Conservation (phyloP, 2,797 vertebrate species). For the Astyanax mexicanus region DNA sequence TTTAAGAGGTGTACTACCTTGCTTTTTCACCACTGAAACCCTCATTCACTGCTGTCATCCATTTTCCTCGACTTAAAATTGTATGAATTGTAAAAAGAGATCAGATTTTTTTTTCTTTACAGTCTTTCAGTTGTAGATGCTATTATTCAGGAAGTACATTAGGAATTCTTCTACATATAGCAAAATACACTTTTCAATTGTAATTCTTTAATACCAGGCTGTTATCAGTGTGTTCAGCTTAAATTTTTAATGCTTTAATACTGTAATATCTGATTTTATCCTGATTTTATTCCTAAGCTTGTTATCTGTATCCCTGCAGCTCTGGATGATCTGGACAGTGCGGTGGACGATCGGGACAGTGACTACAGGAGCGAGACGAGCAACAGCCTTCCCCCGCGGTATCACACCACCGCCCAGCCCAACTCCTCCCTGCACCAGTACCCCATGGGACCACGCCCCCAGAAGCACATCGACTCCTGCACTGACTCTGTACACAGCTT, state of each 20-base stretch:
- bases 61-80: too few species aligned
- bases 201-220: too few species aligned
- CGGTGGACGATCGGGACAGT: conserved; percentile 94
- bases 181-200: too few species aligned
- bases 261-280: neutral
- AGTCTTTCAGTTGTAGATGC: too few species aligned
- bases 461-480: conserved; percentile 84
- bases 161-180: too few species aligned
- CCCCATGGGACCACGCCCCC: conserved; percentile 80
- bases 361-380: conserved; percentile 98
- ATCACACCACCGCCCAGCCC: conserved; percentile 91
- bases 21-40: too few species aligned
- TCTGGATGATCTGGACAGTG: conserved; percentile 94
- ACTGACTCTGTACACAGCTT: conserved; percentile 86
- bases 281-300: neutral
- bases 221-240: neutral
- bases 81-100: too few species aligned
- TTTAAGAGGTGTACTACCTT: too few species aligned
- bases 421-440: conserved; percentile 95
- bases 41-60: too few species aligned
- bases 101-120: too few species aligned
- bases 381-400: conserved; percentile 90
- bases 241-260: neutral
- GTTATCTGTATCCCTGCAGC: conserved; percentile 73
- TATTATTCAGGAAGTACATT: too few species aligned